phyloP scores from a whole-genome alignment of 2,888 invertebrate species.

The Corythucha ciliata region DNA sequence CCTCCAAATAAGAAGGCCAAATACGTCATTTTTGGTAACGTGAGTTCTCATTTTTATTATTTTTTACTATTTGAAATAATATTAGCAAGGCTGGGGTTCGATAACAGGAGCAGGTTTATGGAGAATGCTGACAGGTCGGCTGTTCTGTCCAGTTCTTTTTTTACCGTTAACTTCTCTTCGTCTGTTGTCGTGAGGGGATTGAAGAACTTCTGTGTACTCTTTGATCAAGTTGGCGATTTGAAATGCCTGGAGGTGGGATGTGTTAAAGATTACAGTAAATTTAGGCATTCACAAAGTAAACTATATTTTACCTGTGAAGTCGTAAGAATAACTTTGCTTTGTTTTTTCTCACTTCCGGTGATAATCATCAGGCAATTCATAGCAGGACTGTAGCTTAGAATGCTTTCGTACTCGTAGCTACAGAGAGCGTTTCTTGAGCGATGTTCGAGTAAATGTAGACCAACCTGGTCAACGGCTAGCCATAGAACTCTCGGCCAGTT shows the following conservation, averaged over 20 bases:
- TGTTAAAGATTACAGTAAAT: no score
- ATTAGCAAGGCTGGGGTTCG: conserved; percentile 42
- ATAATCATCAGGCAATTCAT: conserved; percentile 88
- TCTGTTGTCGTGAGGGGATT: conserved; percentile 41
- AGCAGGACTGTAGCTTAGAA: conserved; percentile 84
- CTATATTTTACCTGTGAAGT: conserved; percentile 62
- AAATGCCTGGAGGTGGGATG: conserved; percentile 70
- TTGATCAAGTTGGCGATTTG: conserved; percentile 86
- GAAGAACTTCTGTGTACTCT: conserved; percentile 69
- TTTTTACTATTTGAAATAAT: not conserved
- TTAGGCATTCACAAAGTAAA: no score
- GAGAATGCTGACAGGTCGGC: conserved; percentile 47
- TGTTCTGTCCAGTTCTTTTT: conserved; percentile 33
- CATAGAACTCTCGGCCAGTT: conserved; percentile 89
- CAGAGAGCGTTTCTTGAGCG: conserved; percentile 79
- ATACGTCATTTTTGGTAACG: not conserved
- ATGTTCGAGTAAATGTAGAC: conserved; percentile 80
- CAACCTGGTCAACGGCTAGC: conserved; percentile 87
- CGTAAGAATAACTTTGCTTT: conserved; percentile 86
- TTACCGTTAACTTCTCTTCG: conserved; percentile 35
- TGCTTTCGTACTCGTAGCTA: conserved; percentile 82
- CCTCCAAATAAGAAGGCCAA: not conserved
- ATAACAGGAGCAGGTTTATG: conserved; percentile 50
- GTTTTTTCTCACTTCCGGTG: conserved; percentile 80
- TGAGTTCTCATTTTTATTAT: not conserved